Evolutionary conservation across 2,797 vertebrate species (phyloP).

Genomic region (Sebastolobus altivelis): DNA sequence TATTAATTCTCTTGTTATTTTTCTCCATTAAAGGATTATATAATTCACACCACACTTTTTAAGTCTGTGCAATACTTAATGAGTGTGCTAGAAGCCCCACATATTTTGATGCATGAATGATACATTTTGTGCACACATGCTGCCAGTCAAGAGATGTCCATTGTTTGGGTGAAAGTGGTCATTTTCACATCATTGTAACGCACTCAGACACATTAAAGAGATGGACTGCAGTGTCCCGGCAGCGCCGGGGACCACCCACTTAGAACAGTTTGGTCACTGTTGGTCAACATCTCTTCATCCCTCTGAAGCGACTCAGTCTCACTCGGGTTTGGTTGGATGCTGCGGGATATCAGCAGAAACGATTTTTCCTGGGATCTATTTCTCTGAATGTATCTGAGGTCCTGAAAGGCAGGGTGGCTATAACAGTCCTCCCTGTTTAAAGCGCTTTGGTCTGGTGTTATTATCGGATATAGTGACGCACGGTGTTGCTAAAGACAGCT

Average conservation of each 20-base stretch:
- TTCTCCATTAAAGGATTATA: not conserved
- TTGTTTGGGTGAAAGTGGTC: slow-evolving; percentile 60
- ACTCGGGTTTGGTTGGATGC: not conserved
- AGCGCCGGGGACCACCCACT: slow-evolving; percentile 76
- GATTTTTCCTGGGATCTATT: not conserved
- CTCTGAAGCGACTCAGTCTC: not conserved
- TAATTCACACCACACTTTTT: not conserved
- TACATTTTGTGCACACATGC: slow-evolving; percentile 47
- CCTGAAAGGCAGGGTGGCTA: not conserved
- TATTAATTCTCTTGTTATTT: not conserved
- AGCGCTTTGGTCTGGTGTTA: slow-evolving; percentile 35
- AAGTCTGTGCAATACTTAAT: not conserved
- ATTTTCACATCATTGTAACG: slow-evolving; percentile 73
- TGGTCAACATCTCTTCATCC: slow-evolving; percentile 53
- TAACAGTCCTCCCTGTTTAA: slow-evolving; percentile 7
- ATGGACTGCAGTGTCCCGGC: slow-evolving; percentile 60
- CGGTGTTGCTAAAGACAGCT: slow-evolving; percentile 26
- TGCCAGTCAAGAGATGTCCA: slow-evolving; percentile 52
- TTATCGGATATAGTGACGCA: slow-evolving; percentile 56
- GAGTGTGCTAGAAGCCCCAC: not conserved
- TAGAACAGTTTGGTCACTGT: slow-evolving; percentile 62
- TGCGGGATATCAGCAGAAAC: not conserved
- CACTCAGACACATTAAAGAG: slow-evolving; percentile 75
- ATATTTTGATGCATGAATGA: slow-evolving; percentile 30
- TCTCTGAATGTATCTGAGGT: not conserved